Evolutionary conservation across 2,888 invertebrate species (phyloP).

Genomic region (Candidula unifasciata): DNA sequence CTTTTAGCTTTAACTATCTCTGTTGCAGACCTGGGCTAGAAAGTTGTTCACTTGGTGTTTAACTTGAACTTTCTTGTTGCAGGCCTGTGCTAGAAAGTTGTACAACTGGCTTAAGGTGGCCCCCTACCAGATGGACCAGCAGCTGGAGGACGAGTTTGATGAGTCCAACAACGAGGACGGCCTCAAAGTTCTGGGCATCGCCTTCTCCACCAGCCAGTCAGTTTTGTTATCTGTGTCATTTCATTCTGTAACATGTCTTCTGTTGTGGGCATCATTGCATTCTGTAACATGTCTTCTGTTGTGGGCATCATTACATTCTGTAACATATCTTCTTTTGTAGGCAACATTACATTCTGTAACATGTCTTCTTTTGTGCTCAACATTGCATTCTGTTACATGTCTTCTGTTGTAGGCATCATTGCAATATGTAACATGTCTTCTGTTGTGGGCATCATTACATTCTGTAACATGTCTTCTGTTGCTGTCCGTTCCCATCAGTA

Average conservation of each 20-base stretch:
- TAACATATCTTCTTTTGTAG: too few species aligned
- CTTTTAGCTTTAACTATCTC: too few species aligned
- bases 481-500: too few species aligned
- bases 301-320: too few species aligned
- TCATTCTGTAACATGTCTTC: too few species aligned
- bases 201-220: constrained; percentile 80
- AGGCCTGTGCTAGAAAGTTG: constrained; percentile 89
- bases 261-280: neutral
- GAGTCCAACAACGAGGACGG: constrained; percentile 86
- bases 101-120: constrained; percentile 94
- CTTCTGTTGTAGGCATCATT: neutral
- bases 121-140: constrained; percentile 87
- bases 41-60: neutral
- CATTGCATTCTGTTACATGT: too few species aligned
- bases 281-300: neutral
- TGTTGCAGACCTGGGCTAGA: neutral
- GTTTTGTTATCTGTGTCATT: neutral
- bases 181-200: constrained; percentile 90
- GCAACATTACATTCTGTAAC: too few species aligned
- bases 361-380: too few species aligned
- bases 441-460: too few species aligned
- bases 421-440: neutral
- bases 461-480: too few species aligned
- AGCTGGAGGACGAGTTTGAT: constrained; percentile 90
- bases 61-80: neutral